Conservation (phyloP, 2,113 vertebrate genomes). For the Charadrius vociferus region DNA sequence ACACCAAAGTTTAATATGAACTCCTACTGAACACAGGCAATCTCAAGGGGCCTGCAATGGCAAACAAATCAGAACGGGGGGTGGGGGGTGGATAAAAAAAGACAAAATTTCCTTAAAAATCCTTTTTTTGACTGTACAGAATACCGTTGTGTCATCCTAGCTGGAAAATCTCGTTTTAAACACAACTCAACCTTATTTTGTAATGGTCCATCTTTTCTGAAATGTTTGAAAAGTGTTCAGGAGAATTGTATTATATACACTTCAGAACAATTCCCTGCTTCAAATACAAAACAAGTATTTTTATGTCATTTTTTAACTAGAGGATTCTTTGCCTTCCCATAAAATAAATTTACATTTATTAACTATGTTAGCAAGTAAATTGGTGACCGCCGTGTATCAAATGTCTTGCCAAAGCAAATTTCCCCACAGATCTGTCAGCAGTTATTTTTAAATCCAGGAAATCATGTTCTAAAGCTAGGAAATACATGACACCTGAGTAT, state of each 20-base stretch:
- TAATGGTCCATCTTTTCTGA: not conserved
- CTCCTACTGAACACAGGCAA: not conserved
- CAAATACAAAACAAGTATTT: not conserved
- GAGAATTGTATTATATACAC: not conserved
- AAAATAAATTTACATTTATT: not conserved
- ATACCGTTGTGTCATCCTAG: not conserved
- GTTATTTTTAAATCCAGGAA: not conserved
- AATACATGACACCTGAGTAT: not conserved
- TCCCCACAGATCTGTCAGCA: not conserved
- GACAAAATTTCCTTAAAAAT: not conserved
- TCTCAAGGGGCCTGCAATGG: not conserved
- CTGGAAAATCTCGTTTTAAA: not conserved
- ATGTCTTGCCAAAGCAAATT: not conserved
- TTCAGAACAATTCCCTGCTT: not conserved
- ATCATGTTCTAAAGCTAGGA: not conserved
- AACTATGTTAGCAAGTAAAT: not conserved
- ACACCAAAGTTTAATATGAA: not conserved
- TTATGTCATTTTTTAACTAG: not conserved
- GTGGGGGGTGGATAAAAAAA: no score
- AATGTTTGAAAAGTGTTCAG: not conserved
- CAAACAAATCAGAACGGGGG: not conserved
- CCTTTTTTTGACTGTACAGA: not conserved
- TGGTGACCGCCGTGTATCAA: not conserved
- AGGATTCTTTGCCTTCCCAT: not conserved
- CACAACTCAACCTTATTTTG: fast-evolving